Evolutionary conservation across 2,113 vertebrate genomes (phyloP), one percentile per base, ranked within the genome.

Genomic region (Tichodroma muraria): DNA sequence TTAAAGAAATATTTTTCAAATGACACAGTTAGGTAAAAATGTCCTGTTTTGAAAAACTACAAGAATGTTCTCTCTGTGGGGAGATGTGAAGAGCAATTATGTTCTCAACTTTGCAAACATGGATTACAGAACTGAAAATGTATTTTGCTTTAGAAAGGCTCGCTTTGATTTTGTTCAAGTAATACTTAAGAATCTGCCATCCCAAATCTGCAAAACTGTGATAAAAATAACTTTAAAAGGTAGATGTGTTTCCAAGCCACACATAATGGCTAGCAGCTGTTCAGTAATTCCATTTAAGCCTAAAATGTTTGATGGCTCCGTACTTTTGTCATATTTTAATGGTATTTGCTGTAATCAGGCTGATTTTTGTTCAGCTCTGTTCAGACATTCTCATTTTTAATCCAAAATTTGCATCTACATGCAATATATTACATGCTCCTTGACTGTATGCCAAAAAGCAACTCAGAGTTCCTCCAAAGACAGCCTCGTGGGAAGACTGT

Each of bases 1-100:
- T 56, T 75, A 78, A 90, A 93, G 82, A 95, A 93, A 94, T 73
- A 91, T 80, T 95, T 96, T 95, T 91, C 80, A 89, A 82, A 82
- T 85, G 4, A 95, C 82, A 93, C 17, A 91, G 47, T 33, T 69
- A 63, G 82, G 81, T 69, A 94, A 82, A 83, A 94, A 93, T 91
- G 72, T 61, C 64, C 60, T 93, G 77, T 88, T 96, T 95, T 88
- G 65, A 93, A 70, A 79, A 94, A 70, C 61, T 86, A 71, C 71
- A 91, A 80, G 54, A 93, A 90, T 49, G 49, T 82, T 88, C 54
- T 71, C 88, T 95, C 93, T 80, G 69, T 12, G 0, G 72, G 60
- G 66, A 94, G 75, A 72, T 60, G 65, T 57, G 84, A 95, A 81
- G 76, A 90, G 60, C 52, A 94, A 95, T 88, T 80, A 83, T 44